phyloP scores from a whole-genome alignment of 2,888 invertebrate genomes.

The Prosapia bicincta region DNA sequence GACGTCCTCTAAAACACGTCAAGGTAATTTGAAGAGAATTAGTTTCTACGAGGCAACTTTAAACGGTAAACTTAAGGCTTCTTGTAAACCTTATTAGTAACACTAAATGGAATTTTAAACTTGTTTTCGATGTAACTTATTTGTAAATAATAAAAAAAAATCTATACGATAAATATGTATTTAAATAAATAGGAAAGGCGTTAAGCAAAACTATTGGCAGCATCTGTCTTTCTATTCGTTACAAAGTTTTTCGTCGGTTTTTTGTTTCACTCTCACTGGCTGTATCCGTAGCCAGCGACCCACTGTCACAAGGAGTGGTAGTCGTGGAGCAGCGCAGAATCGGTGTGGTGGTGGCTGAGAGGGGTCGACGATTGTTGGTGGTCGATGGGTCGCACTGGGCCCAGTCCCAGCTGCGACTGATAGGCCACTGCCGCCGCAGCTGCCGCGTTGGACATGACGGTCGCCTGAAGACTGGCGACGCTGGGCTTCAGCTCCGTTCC shows the following conservation, averaged over 20 bases:
- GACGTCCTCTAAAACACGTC: too few species aligned
- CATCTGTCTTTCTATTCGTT: not conserved
- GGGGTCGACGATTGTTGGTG: conserved; percentile 27
- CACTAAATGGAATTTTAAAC: too few species aligned
- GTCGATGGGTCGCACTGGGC: conserved; percentile 20
- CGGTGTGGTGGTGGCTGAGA: conserved; percentile 30
- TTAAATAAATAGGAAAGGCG: too few species aligned
- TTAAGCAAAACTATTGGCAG: not conserved
- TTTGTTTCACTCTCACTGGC: conserved; percentile 38
- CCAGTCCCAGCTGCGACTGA: conserved; percentile 36
- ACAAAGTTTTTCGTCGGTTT: not conserved
- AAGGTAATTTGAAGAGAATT: too few species aligned
- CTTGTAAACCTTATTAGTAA: too few species aligned
- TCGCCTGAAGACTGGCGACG: conserved; percentile 39
- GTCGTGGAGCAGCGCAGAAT: conserved; percentile 42
- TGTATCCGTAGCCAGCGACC: conserved; percentile 43
- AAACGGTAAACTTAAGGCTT: too few species aligned
- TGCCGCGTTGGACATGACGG: conserved; percentile 40
- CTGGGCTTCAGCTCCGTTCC: conserved; percentile 34
- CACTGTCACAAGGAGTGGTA: conserved; percentile 45
- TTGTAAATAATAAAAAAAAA: too few species aligned
- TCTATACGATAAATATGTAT: too few species aligned
- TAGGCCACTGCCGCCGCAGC: conserved; percentile 36
- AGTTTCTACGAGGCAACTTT: too few species aligned
- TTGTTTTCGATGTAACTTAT: too few species aligned